phyloP scores from a whole-genome alignment of 2,797 vertebrate genomes.

The Hippopotamyrus pictus region DNA sequence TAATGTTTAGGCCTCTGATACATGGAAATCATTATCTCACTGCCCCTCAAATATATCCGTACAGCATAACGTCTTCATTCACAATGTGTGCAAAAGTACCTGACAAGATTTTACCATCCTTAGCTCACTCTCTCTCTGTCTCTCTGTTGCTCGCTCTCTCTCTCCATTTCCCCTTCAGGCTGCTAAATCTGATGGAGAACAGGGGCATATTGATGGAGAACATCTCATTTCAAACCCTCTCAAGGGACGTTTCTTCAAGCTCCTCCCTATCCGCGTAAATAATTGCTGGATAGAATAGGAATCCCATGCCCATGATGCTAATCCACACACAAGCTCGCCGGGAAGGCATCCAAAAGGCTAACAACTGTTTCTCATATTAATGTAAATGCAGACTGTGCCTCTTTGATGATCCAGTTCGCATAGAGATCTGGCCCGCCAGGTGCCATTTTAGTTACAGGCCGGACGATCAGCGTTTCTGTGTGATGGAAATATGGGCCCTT shows the following conservation, averaged over 20 bases:
- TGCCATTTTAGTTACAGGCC: neutral
- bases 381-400: neutral
- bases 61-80: slow-evolving; percentile 17
- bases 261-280: neutral
- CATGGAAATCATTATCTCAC: neutral
- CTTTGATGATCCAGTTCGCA: neutral
- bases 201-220: neutral
- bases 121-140: neutral
- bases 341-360: neutral
- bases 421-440: neutral
- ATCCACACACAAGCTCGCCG: neutral
- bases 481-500: neutral
- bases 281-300: neutral
- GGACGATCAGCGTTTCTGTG: neutral
- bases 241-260: neutral
- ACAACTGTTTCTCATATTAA: neutral
- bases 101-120: neutral
- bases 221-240: neutral
- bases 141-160: neutral
- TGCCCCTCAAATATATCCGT: neutral
- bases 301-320: neutral
- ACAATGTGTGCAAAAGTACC: neutral
- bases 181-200: neutral
- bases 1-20: neutral
- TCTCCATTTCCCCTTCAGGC: neutral